Conservation (phyloP, 2,797 vertebrate genomes). For the Orestias chungarensis region DNA sequence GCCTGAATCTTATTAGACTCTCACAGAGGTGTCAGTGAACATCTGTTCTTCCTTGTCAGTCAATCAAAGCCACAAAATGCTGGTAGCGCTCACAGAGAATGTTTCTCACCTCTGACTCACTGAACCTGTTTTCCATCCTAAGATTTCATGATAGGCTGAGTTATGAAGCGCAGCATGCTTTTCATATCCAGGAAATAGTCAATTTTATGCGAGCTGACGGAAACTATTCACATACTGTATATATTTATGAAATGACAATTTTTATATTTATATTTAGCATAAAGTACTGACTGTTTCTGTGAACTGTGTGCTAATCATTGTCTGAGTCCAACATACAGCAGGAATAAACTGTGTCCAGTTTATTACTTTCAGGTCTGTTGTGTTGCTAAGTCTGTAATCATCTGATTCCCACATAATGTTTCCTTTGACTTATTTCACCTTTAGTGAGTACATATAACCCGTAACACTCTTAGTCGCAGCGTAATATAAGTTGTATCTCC, state of each 20-base stretch:
- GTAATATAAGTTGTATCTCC: background rate
- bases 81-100: slow-evolving; percentile 20
- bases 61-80: slow-evolving; percentile 51
- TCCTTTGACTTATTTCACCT: background rate
- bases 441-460: background rate
- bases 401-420: background rate
- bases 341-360: background rate
- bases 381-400: background rate
- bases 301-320: slow-evolving; percentile 1
- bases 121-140: slow-evolving; percentile 15
- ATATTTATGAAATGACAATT: slow-evolving; percentile 1
- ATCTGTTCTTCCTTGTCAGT: slow-evolving; percentile 38
- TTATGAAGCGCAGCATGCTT: slow-evolving; percentile 2
- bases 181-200: slow-evolving; percentile 2
- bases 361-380: background rate
- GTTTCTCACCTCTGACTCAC: slow-evolving; percentile 29
- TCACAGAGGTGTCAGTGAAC: slow-evolving; percentile 39
- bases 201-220: background rate
- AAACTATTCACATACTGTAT: background rate
- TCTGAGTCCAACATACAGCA: background rate
- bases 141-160: background rate
- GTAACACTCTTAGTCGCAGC: background rate
- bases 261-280: slow-evolving; percentile 3
- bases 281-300: slow-evolving; percentile 5
- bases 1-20: slow-evolving; percentile 45